phyloP scores from a whole-genome alignment of 2,113 vertebrate species.

The Amphilophus citrinellus region DNA sequence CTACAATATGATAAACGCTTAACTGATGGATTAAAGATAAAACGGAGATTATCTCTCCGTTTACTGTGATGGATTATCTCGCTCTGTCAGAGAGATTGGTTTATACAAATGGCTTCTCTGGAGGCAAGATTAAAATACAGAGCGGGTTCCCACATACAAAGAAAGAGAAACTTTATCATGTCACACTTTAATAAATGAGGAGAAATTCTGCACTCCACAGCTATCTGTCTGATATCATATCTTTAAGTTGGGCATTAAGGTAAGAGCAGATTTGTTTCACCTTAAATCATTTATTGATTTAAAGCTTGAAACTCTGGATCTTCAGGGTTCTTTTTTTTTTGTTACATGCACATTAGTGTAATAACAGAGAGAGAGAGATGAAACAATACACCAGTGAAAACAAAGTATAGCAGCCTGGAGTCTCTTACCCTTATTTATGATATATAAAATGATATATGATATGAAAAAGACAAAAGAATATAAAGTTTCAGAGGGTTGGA shows the following conservation, averaged over 20 bases:
- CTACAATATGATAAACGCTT: neutral
- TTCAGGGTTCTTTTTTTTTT: too few relatives aligned
- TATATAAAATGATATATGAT: too few relatives aligned
- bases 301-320: too few relatives aligned
- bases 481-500: too few relatives aligned
- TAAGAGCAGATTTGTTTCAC: too few relatives aligned
- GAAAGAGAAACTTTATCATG: neutral
- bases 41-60: conserved; percentile 9
- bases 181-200: neutral
- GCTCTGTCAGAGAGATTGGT: neutral
- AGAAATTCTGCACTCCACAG: neutral
- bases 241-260: neutral
- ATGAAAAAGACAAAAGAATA: too few relatives aligned
- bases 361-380: too few relatives aligned
- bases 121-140: neutral
- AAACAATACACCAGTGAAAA: too few relatives aligned
- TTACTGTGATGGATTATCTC: neutral
- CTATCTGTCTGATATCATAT: neutral
- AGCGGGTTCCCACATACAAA: neutral
- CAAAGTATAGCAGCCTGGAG: too few relatives aligned
- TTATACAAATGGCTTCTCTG: neutral
- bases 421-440: too few relatives aligned
- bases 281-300: too few relatives aligned
- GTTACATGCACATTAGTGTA: too few relatives aligned
- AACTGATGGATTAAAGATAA: conserved; percentile 10